These are phyloP conservation scores for Labia minor DNA, from an alignment of 2,888 invertebrate species.

Conservation along the genomic window DNA sequence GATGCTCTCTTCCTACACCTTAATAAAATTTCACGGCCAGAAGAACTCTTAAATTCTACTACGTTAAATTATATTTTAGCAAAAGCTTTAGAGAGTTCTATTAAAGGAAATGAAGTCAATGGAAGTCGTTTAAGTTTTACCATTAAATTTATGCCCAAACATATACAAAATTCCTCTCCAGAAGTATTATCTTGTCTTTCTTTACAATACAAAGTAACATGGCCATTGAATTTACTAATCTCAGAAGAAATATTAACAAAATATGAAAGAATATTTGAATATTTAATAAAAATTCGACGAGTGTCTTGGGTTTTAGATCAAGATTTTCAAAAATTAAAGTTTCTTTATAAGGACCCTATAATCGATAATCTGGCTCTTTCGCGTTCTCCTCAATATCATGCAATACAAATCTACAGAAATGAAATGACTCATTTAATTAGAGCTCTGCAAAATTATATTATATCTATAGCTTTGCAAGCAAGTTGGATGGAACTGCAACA, in stretches of 20 bases:
- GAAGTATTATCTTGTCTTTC: constrained; percentile 57
- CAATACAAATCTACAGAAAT: constrained; percentile 58
- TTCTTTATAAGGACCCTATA: constrained; percentile 18
- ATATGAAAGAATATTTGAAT: constrained; percentile 64
- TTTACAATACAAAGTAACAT: constrained; percentile 56
- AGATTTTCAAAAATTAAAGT: constrained; percentile 20
- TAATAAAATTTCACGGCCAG: constrained; percentile 51
- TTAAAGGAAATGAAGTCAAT: constrained; percentile 35
- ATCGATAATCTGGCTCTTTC: constrained; percentile 36
- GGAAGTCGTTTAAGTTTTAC: constrained; percentile 19
- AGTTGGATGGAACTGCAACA: constrained; percentile 66
- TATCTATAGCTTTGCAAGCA: constrained; percentile 60
- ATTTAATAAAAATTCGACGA: constrained; percentile 60
- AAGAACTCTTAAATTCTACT: constrained; percentile 56
- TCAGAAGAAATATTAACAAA: constrained; percentile 47
- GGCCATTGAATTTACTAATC: constrained; percentile 69
- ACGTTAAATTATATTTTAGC: constrained; percentile 57
- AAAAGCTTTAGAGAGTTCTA: constrained; percentile 56
- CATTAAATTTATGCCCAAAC: constrained; percentile 16
- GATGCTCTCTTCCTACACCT: constrained; percentile 54
- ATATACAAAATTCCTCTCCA: constrained; percentile 35
- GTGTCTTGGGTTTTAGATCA: constrained; percentile 62
- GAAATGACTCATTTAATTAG: constrained; percentile 65
- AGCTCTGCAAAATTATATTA: constrained; percentile 64
- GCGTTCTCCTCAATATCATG: constrained; percentile 54